Percentiles rank a stretch among this genome's conserved stretches.
phyloP scores from a whole-genome alignment of 2,888 invertebrate genomes.

The Lasioglossum pauxillum region DNA sequence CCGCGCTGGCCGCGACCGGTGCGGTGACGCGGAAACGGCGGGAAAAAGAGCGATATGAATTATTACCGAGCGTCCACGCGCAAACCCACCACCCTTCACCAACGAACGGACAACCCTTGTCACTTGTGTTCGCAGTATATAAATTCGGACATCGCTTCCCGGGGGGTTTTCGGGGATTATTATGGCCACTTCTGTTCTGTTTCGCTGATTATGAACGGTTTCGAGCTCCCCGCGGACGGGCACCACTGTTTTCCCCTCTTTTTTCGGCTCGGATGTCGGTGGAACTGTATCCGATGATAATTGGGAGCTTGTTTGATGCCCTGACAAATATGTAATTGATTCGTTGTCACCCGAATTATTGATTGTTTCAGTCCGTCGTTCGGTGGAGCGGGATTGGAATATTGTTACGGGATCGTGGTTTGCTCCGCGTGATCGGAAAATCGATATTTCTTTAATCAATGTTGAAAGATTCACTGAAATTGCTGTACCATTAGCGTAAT shows the following conservation, averaged over 20 bases:
- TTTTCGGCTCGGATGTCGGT: neutral
- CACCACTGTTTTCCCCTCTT: neutral
- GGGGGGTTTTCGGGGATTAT: conserved; percentile 7
- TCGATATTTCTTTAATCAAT: neutral
- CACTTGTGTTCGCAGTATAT: conserved; percentile 32
- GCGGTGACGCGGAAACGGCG: conserved; percentile 48
- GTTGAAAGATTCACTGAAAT: neutral
- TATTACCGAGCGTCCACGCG: conserved; percentile 46
- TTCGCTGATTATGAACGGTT: conserved; percentile 15
- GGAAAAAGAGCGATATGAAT: conserved; percentile 53
- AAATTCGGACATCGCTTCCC: conserved; percentile 26
- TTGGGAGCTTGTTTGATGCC: neutral
- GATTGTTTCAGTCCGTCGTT: neutral
- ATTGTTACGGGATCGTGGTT: neutral
- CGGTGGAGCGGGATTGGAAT: neutral
- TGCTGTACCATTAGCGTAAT: neutral
- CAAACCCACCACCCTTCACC: neutral
- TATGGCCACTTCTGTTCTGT: conserved; percentile 12
- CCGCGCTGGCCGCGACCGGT: too few species aligned
- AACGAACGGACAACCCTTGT: neutral
- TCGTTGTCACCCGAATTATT: neutral
- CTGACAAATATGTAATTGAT: neutral
- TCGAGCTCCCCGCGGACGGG: neutral
- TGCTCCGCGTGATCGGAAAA: neutral
- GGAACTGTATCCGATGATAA: neutral